Evolutionary conservation across 2,797 vertebrate species (phyloP).

Genomic region (Thalassophryne amazonica): DNA sequence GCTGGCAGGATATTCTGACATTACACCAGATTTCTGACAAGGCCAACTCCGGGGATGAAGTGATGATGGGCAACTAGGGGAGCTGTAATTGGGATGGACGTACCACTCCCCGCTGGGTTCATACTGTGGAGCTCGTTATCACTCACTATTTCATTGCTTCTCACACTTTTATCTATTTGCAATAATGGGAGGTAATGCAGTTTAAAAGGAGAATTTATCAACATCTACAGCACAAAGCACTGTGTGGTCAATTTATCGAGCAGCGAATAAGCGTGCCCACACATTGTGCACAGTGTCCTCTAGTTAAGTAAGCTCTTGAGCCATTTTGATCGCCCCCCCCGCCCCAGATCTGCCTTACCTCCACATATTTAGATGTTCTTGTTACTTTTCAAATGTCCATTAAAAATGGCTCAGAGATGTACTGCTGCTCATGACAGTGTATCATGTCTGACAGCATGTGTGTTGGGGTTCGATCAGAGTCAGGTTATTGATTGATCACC

Average conservation of each 20-base stretch:
- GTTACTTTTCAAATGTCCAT: conserved; percentile 24
- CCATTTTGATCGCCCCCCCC: no score
- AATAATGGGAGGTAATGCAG: not conserved
- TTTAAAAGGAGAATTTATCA: not conserved
- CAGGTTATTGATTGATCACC: no score
- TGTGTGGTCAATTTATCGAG: not conserved
- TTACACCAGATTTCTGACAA: conserved; percentile 63
- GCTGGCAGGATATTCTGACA: conserved; percentile 55
- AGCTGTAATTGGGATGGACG: conserved; percentile 29
- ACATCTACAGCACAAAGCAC: not conserved
- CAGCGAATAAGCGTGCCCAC: not conserved
- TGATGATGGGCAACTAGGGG: conserved; percentile 47
- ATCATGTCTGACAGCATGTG: conserved; percentile 15
- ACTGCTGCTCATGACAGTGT: conserved; percentile 16
- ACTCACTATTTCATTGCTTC: not conserved
- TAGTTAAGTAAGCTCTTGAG: no score
- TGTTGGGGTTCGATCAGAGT: no score
- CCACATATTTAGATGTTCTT: not conserved
- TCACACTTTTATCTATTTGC: not conserved
- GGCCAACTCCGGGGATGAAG: conserved; percentile 46
- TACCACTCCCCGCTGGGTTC: conserved; percentile 27
- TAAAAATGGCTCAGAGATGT: conserved; percentile 32
- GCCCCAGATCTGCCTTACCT: not conserved
- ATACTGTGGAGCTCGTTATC: not conserved
- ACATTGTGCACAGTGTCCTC: not conserved